Conservation (phyloP, 2,797 vertebrate species). For the Lagorchestes hirsutus region DNA sequence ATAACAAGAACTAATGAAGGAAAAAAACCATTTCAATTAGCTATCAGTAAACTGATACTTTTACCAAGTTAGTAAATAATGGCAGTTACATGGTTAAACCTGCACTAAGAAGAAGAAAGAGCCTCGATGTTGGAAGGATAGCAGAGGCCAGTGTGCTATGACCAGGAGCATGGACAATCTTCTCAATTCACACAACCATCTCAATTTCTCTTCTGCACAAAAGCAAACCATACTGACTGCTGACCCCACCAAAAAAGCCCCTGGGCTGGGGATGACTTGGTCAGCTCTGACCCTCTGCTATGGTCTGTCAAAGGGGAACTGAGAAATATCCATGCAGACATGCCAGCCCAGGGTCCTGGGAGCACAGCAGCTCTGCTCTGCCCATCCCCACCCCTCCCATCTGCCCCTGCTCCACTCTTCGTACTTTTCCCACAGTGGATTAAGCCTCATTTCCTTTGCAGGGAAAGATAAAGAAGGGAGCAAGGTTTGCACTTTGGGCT, state of each 20-base stretch:
- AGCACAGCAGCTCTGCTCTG: not conserved
- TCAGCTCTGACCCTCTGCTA: not conserved
- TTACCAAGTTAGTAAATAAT: not conserved
- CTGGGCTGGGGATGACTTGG: not conserved
- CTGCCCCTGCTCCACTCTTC: not conserved
- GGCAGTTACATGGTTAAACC: not conserved
- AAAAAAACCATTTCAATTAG: not conserved
- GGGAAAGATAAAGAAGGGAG: not conserved
- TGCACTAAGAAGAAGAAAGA: not conserved
- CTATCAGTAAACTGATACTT: not conserved
- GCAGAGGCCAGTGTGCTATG: rapidly evolving
- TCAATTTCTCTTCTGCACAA: not conserved
- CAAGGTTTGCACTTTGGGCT: not conserved
- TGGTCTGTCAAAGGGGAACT: not conserved
- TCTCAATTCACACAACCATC: not conserved
- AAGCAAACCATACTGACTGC: not conserved
- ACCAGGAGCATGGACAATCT: too few species aligned
- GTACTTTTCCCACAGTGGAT: not conserved
- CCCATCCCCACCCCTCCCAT: not conserved
- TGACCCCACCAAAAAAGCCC: not conserved
- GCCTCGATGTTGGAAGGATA: not conserved
- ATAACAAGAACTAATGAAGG: not conserved
- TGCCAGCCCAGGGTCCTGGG: not conserved
- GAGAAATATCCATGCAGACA: not conserved
- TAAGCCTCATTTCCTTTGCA: not conserved